Conservation (phyloP, 1,140 invertebrate genomes). For the Psilanteris sp. region DNA sequence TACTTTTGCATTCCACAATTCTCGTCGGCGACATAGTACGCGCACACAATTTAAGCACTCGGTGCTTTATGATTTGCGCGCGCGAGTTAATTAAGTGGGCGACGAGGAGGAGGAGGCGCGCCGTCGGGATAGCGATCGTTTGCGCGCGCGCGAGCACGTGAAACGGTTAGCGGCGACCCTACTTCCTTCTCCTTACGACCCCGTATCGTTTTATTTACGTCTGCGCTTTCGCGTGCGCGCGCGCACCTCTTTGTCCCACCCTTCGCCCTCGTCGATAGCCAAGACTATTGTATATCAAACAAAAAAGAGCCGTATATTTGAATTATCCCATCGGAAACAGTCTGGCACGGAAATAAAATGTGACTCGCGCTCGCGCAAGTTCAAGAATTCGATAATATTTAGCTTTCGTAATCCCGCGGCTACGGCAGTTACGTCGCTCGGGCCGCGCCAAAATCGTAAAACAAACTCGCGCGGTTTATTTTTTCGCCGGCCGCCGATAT, state of each 20-base stretch:
- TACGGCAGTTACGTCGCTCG: conserved; percentile 12
- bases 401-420: conserved; percentile 33
- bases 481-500: conserved; percentile 23
- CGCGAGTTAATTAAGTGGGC: conserved; percentile 56
- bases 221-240: background rate
- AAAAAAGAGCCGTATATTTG: conserved; percentile 4
- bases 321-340: conserved; percentile 2
- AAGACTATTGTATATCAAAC: background rate
- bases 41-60: conserved; percentile 56
- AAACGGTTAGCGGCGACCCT: conserved; percentile 25
- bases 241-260: background rate
- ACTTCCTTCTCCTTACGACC: conserved; percentile 19
- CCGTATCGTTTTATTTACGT: conserved; percentile 43
- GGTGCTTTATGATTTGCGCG: conserved; percentile 65
- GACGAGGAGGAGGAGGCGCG: conserved; percentile 31
- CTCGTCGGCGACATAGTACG: conserved; percentile 44
- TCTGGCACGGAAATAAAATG: background rate
- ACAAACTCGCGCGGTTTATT: conserved; percentile 26
- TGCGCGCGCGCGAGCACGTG: background rate
- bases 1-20: conserved; percentile 44
- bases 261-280: too few relatives aligned
- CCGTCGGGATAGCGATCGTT: too few relatives aligned
- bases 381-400: conserved; percentile 62
- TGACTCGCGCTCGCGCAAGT: conserved; percentile 12
- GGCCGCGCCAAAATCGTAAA: conserved; percentile 1